Evolutionary conservation across 2,797 vertebrate genomes (phyloP), one percentile per base, ranked within the genome.

Genomic region (Loriculus beryllinus): DNA sequence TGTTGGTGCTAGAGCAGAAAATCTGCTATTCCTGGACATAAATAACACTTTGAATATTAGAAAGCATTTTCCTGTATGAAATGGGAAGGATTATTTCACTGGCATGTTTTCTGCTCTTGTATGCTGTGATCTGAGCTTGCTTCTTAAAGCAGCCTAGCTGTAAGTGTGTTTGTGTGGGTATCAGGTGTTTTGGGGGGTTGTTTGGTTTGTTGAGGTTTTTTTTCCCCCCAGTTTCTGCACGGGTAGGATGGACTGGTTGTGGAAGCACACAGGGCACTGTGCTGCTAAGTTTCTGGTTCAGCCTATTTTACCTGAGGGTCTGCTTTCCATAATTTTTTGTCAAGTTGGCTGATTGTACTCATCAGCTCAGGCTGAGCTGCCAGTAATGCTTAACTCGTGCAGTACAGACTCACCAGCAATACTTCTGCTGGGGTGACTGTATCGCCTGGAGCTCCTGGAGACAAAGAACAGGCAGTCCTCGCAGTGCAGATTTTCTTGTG

Each of bases 211-310:
- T 33, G 23, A 6, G 29, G 3, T 5, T 3, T n/a, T 49, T 9
- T 37, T 16, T 2, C 0, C 0, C 5, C 19, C 8, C n/a, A n/a
- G 0, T 52, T 78, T 87, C 77, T 49, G 31, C 14, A 8, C 0
- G 0, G 16, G 9, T 83, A 20, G 43, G 33, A 10, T 45, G 56
- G 12, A 8, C 29, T 56, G 29, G n/a, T n/a, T 70, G 37, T 42
- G 33, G 65, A 13, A 68, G 0, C 9, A 49, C 1, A 0, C 5
- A 40, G 39, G 25, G 33, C 48, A 28, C 23, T 18, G 63, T 2
- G 3, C 69, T 88, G 51, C 52, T 60, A 40, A 3, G 31, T 69
- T 74, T 82, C 68, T 86, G 40, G 13, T 40, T 74, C 60, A 85
- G 84, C 60, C 43, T 28, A 1, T 17, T 26, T 87, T 82, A 92